Evolutionary conservation across 2,888 invertebrate species (phyloP), one percentile per base, ranked within the genome.

Genomic region (Macrophya annulata): DNA sequence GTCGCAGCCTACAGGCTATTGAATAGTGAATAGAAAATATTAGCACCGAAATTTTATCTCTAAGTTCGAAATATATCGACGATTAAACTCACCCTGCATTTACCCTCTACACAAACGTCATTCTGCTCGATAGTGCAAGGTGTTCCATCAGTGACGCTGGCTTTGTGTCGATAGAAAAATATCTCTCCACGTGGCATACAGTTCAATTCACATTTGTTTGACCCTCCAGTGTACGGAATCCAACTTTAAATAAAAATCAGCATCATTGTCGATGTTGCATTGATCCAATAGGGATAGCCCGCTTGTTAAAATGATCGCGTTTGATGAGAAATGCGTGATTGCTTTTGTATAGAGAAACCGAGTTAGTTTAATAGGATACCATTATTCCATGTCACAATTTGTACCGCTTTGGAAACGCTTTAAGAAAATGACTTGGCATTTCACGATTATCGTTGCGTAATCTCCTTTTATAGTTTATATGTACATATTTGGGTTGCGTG

Each of bases 41-140:
- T 31, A 81, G 43, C 55, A 55, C n/a, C 37, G 81, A 62, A 81
- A 62, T 43, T 43, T 3, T 10, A 21, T 25, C n/a, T 12, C 9
- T 10, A 43, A 48, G 8, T 65, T 15, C 4, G 17, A 62, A n/a
- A n/a, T n/a, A 68, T 68, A 15, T 4, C 21, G 25, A 12, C 6
- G 9, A 68, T 48, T 71, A 45, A n/a, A 90, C 94, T 94, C 94
- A 98, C 98, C 96, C 97, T 96, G 92, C 99, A 99, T 92, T 96
- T 95, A 85, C 99, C 99, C 92, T 98, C 96, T 84, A 99, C 99
- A 93, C 99, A 99, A 89, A 99, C 97, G 91, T 99, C 98, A 89
- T 97, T 96, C 62, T 96, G 96, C 90, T 97, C 97, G 86, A 97
- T 96, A 90, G 96, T 96, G 93, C 98, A 97, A 89, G 96, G 95